A percentile compares a stretch with the other conserved stretches of the same genome.
These are phyloP conservation scores for Bradypodion pumilum DNA, from an alignment of 2,797 vertebrate species.

Conservation along the genomic window DNA sequence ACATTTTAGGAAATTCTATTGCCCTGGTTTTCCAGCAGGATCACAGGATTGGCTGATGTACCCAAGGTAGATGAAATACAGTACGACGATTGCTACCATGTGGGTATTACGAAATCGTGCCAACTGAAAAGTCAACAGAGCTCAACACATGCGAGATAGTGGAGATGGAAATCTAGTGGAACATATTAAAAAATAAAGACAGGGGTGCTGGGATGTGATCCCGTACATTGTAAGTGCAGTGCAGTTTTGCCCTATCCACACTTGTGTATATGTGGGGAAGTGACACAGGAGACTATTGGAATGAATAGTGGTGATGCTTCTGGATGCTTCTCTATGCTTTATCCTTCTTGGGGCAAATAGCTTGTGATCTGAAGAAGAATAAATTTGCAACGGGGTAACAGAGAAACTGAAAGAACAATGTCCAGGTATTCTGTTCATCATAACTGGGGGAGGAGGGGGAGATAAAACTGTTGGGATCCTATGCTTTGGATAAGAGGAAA, in stretches of 20 bases:
- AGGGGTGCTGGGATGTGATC: background rate
- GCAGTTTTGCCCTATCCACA: background rate
- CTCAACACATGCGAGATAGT: background rate
- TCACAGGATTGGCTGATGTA: background rate
- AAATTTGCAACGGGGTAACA: background rate
- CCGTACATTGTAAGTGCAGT: background rate
- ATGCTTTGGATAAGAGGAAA: background rate
- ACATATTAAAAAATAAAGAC: background rate
- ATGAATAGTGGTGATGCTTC: background rate
- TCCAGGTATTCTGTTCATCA: background rate
- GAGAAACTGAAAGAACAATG: background rate
- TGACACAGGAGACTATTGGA: background rate
- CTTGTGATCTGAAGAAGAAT: background rate
- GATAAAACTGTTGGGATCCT: background rate
- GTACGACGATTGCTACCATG: background rate
- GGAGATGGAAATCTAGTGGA: background rate
- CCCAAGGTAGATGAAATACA: slow-evolving; percentile 9
- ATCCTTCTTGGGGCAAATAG: background rate
- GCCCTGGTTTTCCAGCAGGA: slow-evolving; percentile 26
- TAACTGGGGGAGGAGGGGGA: background rate
- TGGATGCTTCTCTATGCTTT: background rate
- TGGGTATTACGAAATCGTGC: background rate
- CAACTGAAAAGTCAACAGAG: background rate
- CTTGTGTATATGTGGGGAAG: background rate
- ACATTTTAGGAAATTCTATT: slow-evolving; percentile 20